Conservation (phyloP, 2,797 vertebrate species). For the Prunella strophiata region DNA sequence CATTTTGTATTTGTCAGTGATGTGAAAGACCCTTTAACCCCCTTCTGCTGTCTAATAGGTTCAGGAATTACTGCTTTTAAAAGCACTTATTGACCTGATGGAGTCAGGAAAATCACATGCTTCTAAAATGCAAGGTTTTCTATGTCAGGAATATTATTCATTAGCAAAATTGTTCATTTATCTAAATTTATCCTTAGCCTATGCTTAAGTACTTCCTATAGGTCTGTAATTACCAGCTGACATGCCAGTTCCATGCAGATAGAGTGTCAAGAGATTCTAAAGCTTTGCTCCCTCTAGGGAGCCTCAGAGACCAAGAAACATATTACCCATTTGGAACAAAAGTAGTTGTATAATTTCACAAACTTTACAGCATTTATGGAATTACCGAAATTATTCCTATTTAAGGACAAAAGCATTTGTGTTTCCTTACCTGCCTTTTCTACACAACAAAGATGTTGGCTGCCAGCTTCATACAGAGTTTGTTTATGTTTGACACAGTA, state of each 20-base stretch:
- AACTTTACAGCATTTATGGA: neutral
- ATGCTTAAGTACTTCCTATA: conserved; percentile 23
- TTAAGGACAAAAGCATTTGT: conserved; percentile 45
- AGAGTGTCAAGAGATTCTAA: neutral
- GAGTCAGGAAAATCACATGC: neutral
- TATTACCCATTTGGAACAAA: neutral
- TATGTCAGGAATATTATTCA: neutral
- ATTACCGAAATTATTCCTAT: neutral
- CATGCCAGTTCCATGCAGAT: neutral
- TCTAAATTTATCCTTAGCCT: conserved; percentile 26
- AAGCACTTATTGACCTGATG: neutral
- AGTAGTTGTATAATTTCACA: neutral
- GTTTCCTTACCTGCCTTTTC: conserved; percentile 63
- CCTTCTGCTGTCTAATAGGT: neutral
- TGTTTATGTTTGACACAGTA: conserved; percentile 73
- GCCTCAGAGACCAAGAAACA: neutral
- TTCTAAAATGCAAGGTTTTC: neutral
- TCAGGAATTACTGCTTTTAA: neutral
- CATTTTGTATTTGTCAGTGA: neutral
- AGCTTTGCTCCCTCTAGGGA: neutral
- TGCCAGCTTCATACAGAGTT: conserved; percentile 52
- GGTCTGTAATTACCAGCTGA: conserved; percentile 32
- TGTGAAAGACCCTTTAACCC: neutral
- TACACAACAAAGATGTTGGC: conserved; percentile 68
- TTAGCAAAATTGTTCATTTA: conserved; percentile 17